Evolutionary conservation across 2,888 invertebrate species (phyloP), one percentile per base, ranked within the genome.

Genomic region (Diplazon laetatorius): DNA sequence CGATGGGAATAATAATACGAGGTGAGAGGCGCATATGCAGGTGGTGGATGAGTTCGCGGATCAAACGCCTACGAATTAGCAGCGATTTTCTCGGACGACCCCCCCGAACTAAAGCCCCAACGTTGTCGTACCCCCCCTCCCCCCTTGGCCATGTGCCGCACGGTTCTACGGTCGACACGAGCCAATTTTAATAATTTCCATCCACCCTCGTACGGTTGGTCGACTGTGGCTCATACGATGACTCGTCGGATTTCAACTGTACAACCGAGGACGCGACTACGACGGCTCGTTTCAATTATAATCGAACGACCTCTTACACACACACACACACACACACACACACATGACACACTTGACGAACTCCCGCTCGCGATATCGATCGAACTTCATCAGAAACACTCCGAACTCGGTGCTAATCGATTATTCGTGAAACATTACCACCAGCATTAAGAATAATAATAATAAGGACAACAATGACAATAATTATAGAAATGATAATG

Each of bases 181-280:
- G 86, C 88, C 86, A 85, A 87, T 86, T 87, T 87, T 87, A 87
- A 86, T 87, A 87, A 86, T 85, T 85, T 82, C 76, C 75, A 52
- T 59, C 44, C 44, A n/a, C 30, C 69, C 52, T 78, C 66, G 60
- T 71, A 37, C 9, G 63, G 18, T 37, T 44, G n/a, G 62, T 39
- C 50, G 63, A 70, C 81, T 68, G 70, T 70, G 75, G 73, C 65
- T 75, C 68, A 46, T 35, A 68, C 83, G 82, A 87, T 87, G 87
- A 87, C 87, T 86, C 76, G 87, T 81, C 76, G 73, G 80, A 84
- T 87, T 87, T 84, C 83, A 72, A 18, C 39, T n/a, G 10, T 46
- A 46, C 18, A 12, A 18, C 65, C 44, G 70, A 65, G 76, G 42
- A 77, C 2, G 6, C 68, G 73, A 73, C 55, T 37, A 46, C 57